A percentile compares a stretch with the other conserved stretches of the same genome.
Evolutionary conservation across 2,797 vertebrate species (phyloP).

Genomic region (Intellagama lesueurii): DNA sequence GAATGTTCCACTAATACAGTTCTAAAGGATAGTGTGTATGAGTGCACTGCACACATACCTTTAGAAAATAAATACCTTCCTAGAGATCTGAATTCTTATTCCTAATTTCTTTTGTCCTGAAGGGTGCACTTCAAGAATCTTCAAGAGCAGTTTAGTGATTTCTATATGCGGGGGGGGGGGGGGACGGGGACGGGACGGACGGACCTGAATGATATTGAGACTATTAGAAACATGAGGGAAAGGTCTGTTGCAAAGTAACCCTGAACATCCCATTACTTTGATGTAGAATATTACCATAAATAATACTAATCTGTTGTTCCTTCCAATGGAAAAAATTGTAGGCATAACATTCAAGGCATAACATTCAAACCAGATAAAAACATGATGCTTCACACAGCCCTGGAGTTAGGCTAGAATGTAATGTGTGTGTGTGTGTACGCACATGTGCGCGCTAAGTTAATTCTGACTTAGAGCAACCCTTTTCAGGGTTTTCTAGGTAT

Average conservation of each 20-base stretch:
- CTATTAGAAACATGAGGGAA: background rate
- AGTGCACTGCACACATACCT: no score
- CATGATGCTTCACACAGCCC: background rate
- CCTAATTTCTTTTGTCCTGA: background rate
- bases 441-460: no score
- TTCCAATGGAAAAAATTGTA: background rate
- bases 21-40: background rate
- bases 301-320: background rate
- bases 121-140: background rate
- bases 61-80: background rate
- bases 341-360: background rate
- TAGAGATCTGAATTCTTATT: background rate
- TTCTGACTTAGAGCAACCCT: no score
- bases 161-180: background rate
- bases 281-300: slow-evolving; percentile 2
- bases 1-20: background rate
- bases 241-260: background rate
- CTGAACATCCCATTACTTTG: background rate
- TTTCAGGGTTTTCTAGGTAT: no score
- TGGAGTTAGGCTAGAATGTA: background rate
- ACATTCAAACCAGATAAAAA: slow-evolving; percentile 7
- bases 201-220: background rate
- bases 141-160: background rate
- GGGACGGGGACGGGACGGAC: no score
- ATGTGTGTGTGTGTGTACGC: no score